phyloP scores from a whole-genome alignment of 1,140 invertebrate species.

The Sesamia nonagrioides region DNA sequence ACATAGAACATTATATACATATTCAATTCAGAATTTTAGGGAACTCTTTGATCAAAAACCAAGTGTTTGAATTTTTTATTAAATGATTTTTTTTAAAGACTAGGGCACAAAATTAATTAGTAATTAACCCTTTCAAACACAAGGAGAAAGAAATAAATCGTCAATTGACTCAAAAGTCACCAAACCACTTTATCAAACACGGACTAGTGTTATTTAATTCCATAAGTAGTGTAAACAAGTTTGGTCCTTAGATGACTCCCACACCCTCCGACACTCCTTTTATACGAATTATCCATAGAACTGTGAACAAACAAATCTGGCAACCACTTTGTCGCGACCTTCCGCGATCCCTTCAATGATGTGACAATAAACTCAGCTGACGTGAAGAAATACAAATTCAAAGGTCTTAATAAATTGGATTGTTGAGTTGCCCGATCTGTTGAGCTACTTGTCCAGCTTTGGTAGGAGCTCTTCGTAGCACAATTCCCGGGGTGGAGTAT shows the following conservation, averaged over 20 bases:
- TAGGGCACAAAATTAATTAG: neutral
- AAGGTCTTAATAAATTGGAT: constrained; percentile 69
- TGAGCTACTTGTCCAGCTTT: constrained; percentile 56
- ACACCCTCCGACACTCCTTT: constrained; percentile 60
- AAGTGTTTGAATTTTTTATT: too few relatives aligned
- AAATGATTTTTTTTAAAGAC: too few relatives aligned
- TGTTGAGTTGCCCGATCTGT: constrained; percentile 62
- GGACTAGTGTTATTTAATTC: constrained; percentile 78
- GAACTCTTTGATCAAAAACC: neutral
- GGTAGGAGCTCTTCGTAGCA: constrained; percentile 64
- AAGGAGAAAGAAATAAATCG: constrained; percentile 24
- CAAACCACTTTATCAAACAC: constrained; percentile 65
- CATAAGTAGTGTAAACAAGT: constrained; percentile 85
- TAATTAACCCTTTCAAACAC: neutral
- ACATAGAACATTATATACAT: neutral
- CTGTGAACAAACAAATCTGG: constrained; percentile 66
- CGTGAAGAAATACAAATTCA: constrained; percentile 61
- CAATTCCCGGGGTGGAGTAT: constrained; percentile 75
- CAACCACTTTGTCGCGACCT: constrained; percentile 56
- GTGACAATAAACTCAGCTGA: constrained; percentile 46
- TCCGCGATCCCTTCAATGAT: constrained; percentile 49
- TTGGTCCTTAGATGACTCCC: constrained; percentile 76
- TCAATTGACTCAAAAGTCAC: constrained; percentile 51
- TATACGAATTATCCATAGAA: constrained; percentile 66
- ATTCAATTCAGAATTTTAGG: neutral